Base-by-base conservation (phyloP, 1,140 invertebrate genomes). In the Cryptotermes secundus region DNA sequence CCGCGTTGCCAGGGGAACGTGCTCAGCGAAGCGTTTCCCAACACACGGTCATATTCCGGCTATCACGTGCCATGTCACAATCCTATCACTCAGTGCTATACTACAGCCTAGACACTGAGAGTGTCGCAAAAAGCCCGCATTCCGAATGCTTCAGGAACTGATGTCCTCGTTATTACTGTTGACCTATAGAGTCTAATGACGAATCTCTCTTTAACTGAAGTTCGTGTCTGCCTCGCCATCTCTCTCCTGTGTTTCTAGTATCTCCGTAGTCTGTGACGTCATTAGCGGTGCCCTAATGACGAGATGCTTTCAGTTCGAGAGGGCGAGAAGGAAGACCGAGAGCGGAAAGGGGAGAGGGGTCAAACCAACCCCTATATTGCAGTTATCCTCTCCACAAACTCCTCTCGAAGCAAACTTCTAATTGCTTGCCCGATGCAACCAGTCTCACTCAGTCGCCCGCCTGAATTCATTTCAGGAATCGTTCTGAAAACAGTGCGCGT, bases 231-330 rank as follows among this genome's bases (percentile, higher is more conserved):
- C 14, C 45, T 19, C 38, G 9, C 38, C 38, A 1, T 26, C 53
- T 9, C 59, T n/a, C 59, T 31, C 59, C 26, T 31, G 3, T n/a
- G 59, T 72, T 72, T 16, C 26, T 31, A 26, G 59, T 72, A 72
- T n/a, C 59, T 31, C 59, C 80, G 42, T 34, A 81, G 35, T 81
- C 34, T 36, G 35, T 81, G 80, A 81, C 80, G 42, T 81, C 80
- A 81, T 81, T 81, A 81, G 80, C 42, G 80, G 42, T 81, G 80
- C 80, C 80, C 80, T 81, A 81, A 81, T 81, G 80, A 81, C 80
- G 80, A 81, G 34, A 38, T 36, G 34, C 26, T 35, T 80, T 45
- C 59, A 72, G 80, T 81, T 81, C 42, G 80, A 14, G 80, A 34
- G 80, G 80, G 80, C 7, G 80, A 45, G 35, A 3, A n/a, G n/a